These are phyloP conservation scores for Patella caerulea DNA, from an alignment of 2,888 invertebrate genomes.

Conservation along the genomic window DNA sequence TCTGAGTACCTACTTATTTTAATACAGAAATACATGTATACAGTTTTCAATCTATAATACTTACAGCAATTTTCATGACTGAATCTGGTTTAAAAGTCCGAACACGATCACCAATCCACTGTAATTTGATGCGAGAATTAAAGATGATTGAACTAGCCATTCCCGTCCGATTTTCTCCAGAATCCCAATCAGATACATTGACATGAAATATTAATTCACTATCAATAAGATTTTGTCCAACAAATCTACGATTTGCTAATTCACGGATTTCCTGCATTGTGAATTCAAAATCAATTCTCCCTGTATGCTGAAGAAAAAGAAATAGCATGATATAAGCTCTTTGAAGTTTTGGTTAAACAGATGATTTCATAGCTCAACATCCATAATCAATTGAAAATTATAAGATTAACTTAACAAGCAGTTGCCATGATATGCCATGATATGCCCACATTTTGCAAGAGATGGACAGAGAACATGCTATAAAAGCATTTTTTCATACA, in stretches of 20 bases:
- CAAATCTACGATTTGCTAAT: constrained; percentile 38
- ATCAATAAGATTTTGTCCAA: constrained; percentile 46
- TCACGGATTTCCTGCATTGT: constrained; percentile 82
- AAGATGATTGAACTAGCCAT: constrained; percentile 89
- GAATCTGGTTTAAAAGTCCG: constrained; percentile 96
- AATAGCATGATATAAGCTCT: background rate
- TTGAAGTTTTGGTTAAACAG: too few species aligned
- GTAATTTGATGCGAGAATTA: constrained; percentile 86
- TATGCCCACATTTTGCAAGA: too few species aligned
- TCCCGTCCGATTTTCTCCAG: constrained; percentile 74
- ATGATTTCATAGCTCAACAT: too few species aligned
- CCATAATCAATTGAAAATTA: too few species aligned
- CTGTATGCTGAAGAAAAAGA: constrained; percentile 81
- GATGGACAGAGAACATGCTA: too few species aligned
- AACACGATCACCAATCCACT: constrained; percentile 90
- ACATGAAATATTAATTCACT: constrained; percentile 68
- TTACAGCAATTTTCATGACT: constrained; percentile 88
- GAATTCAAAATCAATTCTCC: constrained; percentile 89
- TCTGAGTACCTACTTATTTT: background rate
- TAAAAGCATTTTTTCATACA: too few species aligned
- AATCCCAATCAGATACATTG: constrained; percentile 69
- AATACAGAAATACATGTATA: too few species aligned
- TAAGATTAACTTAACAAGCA: too few species aligned
- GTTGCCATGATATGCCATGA: too few species aligned
- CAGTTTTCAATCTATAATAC: constrained; percentile 58